Conservation (phyloP, 2,888 invertebrate species). For the Coenonympha glycerion region DNA sequence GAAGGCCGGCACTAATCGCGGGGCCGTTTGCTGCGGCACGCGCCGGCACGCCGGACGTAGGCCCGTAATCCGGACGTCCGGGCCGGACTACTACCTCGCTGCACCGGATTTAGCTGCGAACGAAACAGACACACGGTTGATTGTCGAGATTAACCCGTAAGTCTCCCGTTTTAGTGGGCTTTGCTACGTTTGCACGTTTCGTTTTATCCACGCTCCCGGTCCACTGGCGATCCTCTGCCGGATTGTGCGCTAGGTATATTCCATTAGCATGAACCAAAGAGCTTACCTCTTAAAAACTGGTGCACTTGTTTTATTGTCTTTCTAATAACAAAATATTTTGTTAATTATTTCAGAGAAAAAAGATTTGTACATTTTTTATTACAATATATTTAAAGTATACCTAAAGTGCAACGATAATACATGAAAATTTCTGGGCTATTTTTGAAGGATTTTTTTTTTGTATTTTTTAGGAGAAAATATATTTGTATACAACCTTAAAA, state of each 20-base stretch:
- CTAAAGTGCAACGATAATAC: too few species aligned
- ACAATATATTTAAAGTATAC: too few species aligned
- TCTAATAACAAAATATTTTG: too few species aligned
- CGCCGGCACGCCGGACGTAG: slow-evolving; percentile 47
- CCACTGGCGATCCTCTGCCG: slow-evolving; percentile 14
- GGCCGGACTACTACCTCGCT: slow-evolving; percentile 22
- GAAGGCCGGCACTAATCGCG: slow-evolving; percentile 66
- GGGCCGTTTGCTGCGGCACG: slow-evolving; percentile 61
- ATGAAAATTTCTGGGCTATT: too few species aligned
- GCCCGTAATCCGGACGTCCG: slow-evolving; percentile 52
- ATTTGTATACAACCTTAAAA: too few species aligned
- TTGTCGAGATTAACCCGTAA: slow-evolving; percentile 62
- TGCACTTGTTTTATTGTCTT: not conserved
- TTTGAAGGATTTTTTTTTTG: too few species aligned
- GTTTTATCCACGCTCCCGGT: slow-evolving; percentile 20
- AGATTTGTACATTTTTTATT: too few species aligned
- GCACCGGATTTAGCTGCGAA: slow-evolving; percentile 56
- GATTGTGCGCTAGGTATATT: slow-evolving; percentile 2
- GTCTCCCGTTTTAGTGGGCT: slow-evolving; percentile 45
- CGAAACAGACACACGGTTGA: slow-evolving; percentile 60
- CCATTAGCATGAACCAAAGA: not conserved
- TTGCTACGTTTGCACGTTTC: slow-evolving; percentile 33
- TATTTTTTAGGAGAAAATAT: too few species aligned
- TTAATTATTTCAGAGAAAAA: too few species aligned
- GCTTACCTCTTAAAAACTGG: too few species aligned